A percentile compares a stretch with the other conserved stretches of the same genome.
These are phyloP conservation scores for Tetramorium alpestre DNA, from an alignment of 1,140 invertebrate species.

Conservation along the genomic window DNA sequence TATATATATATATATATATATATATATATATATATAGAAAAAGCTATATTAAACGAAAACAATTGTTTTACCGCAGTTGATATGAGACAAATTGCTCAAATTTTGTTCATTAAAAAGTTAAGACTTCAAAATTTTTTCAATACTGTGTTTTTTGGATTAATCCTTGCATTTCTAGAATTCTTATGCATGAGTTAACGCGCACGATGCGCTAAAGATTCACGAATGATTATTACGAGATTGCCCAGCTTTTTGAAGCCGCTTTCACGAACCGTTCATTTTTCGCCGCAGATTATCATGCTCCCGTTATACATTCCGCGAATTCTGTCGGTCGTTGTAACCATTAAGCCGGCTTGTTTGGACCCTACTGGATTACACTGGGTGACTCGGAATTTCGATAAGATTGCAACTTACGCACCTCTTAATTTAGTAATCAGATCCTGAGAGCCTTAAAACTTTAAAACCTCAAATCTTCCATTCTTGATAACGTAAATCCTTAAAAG, in stretches of 20 bases:
- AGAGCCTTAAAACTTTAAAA: neutral
- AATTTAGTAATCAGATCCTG: neutral
- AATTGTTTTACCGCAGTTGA: neutral
- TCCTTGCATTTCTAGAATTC: neutral
- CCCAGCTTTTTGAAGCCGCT: constrained; percentile 15
- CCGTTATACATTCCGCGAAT: constrained; percentile 75
- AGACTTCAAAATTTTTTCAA: neutral
- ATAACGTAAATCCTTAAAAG: neutral
- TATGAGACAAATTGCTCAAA: neutral
- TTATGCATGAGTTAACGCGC: neutral
- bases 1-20: neutral
- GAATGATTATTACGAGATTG: constrained; percentile 5
- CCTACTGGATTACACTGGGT: constrained; percentile 46
- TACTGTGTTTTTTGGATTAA: neutral
- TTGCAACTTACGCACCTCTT: constrained; percentile 6
- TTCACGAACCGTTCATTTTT: constrained; percentile 60
- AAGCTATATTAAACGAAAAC: neutral
- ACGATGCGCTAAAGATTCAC: neutral
- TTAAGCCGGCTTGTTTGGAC: constrained; percentile 59
- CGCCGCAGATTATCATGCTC: constrained; percentile 61
- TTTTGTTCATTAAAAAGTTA: neutral
- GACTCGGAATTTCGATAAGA: constrained; percentile 41
- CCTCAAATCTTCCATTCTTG: neutral
- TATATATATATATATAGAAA: neutral
- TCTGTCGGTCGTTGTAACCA: constrained; percentile 60